Base-by-base conservation (phyloP, 2,113 vertebrate genomes). In the Bungarus multicinctus region DNA sequence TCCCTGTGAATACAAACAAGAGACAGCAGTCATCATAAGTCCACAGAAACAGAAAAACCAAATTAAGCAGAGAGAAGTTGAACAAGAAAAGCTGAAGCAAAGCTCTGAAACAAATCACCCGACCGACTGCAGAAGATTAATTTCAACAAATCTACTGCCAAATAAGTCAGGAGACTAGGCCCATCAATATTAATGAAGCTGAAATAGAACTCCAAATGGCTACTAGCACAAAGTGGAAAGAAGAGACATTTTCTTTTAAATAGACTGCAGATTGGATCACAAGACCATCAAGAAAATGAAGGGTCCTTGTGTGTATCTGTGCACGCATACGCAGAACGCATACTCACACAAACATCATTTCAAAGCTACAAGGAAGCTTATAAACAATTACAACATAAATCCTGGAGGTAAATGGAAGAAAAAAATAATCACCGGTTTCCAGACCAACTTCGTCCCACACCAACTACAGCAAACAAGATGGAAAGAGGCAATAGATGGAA, bases 121-220 rank as follows among this genome's bases (percentile, higher is more conserved):
- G 34, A 34, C 85, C 23, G 53, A 97, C 97, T 96, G 96, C 96
- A 90, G 95, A 96, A 97, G 96, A 97, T 97, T 98, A 98, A 97
- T 97, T 98, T 97, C 93, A 95, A 96, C 95, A 96, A 96, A 95
- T 97, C 93, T 96, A 93, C 95, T 91, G 96, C 95, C 97, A 96
- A 90, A 96, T 94, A 96, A 97, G 95, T 92, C 92, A 94, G 95
- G 93, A 97, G 96, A 94, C 91, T 95, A 96, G 96, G 95, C 96
- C 91, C 95, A 98, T 98, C 97, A 97, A 98, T 98, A 98, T 98
- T 98, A 98, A 98, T 97, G 98, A 98, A 97, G 95, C 96, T 96
- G 96, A 97, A 97, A 97, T 96, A 97, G 96, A 97, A 96, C 95
- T 96, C 96, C 89, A 95, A 97, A 97, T 23, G 95, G 96, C 94